These are phyloP conservation scores for Pyrochroa serraticornis DNA, from an alignment of 2,888 invertebrate species.

Conservation along the genomic window DNA sequence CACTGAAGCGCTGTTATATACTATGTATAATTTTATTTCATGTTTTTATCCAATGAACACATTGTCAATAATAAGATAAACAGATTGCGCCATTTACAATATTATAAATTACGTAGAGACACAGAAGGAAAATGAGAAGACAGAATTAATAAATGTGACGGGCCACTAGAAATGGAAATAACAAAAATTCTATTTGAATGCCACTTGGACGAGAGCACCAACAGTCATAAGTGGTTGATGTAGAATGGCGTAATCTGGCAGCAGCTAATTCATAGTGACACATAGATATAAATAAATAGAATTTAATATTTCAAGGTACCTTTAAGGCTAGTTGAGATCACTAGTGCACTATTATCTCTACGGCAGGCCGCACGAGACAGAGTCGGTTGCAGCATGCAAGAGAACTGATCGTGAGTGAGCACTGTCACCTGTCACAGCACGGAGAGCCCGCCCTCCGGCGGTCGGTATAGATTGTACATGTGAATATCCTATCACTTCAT, in stretches of 20 bases:
- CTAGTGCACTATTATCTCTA: conserved; percentile 56
- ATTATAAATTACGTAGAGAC: conserved; percentile 18
- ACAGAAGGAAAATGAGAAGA: conserved; percentile 17
- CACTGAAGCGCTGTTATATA: conserved; percentile 13
- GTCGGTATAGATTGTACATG: conserved; percentile 40
- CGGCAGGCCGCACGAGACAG: conserved; percentile 50
- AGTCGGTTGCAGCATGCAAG: conserved; percentile 38
- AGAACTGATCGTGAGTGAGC: conserved; percentile 45
- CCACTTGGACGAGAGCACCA: conserved; percentile 47
- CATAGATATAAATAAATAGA: conserved; percentile 52
- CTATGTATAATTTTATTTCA: conserved; percentile 53
- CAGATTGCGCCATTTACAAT: conserved; percentile 56
- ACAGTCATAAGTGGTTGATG: conserved; percentile 54
- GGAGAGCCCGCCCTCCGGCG: conserved; percentile 41
- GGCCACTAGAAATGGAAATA: conserved; percentile 9
- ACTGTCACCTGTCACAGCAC: conserved; percentile 48
- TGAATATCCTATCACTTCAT: conserved; percentile 53
- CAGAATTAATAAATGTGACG: conserved; percentile 15
- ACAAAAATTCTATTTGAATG: conserved; percentile 30
- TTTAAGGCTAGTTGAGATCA: conserved; percentile 60
- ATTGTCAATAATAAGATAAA: conserved; percentile 55
- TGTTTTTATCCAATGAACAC: conserved; percentile 58
- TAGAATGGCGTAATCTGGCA: conserved; percentile 56
- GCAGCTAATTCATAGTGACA: conserved; percentile 49
- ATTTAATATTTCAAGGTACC: conserved; percentile 57